Conservation (phyloP, 2,113 vertebrate genomes). For the Phalacrocorax brasilianus region DNA sequence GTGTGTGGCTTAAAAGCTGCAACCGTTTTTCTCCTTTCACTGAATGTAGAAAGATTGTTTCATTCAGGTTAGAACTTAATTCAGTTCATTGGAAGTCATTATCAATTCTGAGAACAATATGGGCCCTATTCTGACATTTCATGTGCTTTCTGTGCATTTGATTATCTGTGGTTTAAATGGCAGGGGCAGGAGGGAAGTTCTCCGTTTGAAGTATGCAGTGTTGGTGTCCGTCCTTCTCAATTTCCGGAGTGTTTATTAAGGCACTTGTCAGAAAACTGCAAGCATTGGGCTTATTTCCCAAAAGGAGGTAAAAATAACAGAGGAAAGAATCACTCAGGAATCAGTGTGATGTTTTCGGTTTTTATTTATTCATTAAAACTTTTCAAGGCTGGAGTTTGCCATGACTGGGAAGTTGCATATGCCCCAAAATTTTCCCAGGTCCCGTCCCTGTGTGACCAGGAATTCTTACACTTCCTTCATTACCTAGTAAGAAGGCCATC, state of each 20-base stretch:
- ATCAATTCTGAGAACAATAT: not conserved
- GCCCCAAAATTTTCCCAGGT: not conserved
- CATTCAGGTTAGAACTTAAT: not conserved
- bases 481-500: not conserved
- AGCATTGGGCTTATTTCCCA: not conserved
- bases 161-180: not conserved
- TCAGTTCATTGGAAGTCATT: slow-evolving; percentile 1
- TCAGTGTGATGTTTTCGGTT: not conserved
- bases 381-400: not conserved
- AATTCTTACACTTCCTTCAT: not conserved
- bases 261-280: not conserved
- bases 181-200: not conserved
- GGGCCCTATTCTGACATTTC: not conserved
- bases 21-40: not conserved
- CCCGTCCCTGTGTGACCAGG: not conserved
- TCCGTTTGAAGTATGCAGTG: not conserved
- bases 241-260: not conserved
- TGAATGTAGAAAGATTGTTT: not conserved
- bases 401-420: not conserved
- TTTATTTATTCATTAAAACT: not conserved
- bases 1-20: not conserved
- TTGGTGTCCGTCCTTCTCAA: not conserved
- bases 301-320: not conserved
- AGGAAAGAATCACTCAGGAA: not conserved
- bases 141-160: not conserved